Evolutionary conservation across 1,140 invertebrate genomes (phyloP), one percentile per base, ranked within the genome.

Genomic region (Aphidius ervi): DNA sequence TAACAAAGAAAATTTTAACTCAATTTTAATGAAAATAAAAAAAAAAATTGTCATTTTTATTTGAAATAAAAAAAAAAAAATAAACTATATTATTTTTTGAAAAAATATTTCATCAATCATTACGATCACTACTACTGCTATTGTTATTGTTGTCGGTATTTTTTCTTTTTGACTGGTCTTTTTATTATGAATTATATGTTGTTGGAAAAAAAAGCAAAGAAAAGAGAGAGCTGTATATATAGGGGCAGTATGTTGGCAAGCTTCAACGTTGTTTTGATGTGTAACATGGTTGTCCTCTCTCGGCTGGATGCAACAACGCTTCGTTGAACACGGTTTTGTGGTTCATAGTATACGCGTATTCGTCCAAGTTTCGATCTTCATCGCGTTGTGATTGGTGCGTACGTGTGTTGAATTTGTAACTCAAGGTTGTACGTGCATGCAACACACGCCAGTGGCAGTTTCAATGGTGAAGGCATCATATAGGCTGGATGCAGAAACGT

Each of bases 381-480:
- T 54, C 62, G 69, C 66, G 66, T 71, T 69, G 71, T 74, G 73
- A 73, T 74, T 74, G 71, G 71, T 67, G 67, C 67, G 67, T 68
- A 70, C 73, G 71, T 74, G 73, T 71, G 63, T 63, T 46, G 71
- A 62, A 68, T 72, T 66, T 61, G 58, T 65, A 72, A 64, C 59
- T 63, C 64, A 68, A 69, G 68, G 62, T 60, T 64, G 65, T 70
- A 71, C 73, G 73, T 74, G 73, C 70, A 63, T 68, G 68, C 68
- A 67, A 66, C 65, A 58, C 62, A 52, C 61, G 23, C 23, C 23
- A 31, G 23, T 31, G 23, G 23, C 48, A 57, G 53, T 46, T 41
- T 40, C 52, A 41, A n/a, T 42, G 52, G 50, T 39, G 54, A 39
- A 45, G 47, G 50, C 46, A 61, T 6, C 46, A 16, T 31, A 46